Evolutionary conservation across 2,113 vertebrate species (phyloP), one percentile per base, ranked within the genome.

Genomic region (Lepidothrix coronata): DNA sequence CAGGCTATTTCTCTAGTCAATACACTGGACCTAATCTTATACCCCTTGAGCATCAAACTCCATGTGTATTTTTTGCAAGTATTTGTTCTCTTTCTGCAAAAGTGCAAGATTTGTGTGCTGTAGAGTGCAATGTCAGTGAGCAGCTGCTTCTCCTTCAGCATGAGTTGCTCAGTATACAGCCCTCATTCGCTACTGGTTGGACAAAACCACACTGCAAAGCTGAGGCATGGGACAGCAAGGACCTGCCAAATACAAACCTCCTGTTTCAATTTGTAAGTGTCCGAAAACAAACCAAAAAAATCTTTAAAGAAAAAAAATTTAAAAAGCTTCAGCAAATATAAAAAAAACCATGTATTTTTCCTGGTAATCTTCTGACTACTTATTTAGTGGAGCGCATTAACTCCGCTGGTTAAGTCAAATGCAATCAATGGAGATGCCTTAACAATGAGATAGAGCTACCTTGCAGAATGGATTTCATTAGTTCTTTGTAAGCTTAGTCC

Each of bases 81-180:
- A 70, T 91, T 96, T 96, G 86, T 96, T 95, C 84, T 73, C 91
- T 75, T 78, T 81, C 89, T 84, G 83, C 88, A 70, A 11, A 91
- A 94, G 88, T 57, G 62, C 39, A 48, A 96, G 96, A 95, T 97
- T 96, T 97, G 91, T 96, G 96, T 65, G 80, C 83, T 49, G 79
- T 5, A 2, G 86, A 86, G 79, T 85, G 70, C 21, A 10, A 73
- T 88, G 94, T 92, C 95, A 87, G 57, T 39, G 86, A 92, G 95
- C 96, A 95, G 96, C 92, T 96, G 96, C 95, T 96, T 85, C 91
- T 94, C 70, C 92, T 96, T 93, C 93, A 92, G 86, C 74, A 35
- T 25, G 70, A 93, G 49, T 79, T 75, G 62, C 28, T 95, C 67
- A 17, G 68, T 71, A 25, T 44, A 91, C 67, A 78, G 76, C 59